These are phyloP conservation scores for Rhabditophanes sp. DNA, from an alignment of 2,888 invertebrate species.

Conservation along the genomic window DNA sequence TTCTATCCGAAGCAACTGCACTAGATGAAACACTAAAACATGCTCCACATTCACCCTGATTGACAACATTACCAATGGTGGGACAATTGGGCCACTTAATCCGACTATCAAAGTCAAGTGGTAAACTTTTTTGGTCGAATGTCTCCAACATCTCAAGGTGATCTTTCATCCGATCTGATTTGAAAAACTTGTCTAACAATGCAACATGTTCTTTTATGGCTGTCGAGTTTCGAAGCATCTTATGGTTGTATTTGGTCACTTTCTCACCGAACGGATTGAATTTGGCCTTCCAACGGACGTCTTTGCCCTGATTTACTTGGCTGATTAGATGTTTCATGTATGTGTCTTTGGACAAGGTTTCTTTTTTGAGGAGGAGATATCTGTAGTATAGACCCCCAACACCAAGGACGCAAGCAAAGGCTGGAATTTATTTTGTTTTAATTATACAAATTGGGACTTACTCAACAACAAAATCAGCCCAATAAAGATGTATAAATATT, in stretches of 20 bases:
- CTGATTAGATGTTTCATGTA: constrained; percentile 30
- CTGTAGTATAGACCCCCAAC: constrained; percentile 14
- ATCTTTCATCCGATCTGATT: constrained; percentile 29
- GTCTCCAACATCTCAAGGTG: constrained; percentile 20
- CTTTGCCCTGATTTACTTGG: constrained; percentile 28
- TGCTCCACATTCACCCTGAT: constrained; percentile 43
- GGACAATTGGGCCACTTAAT: constrained; percentile 39
- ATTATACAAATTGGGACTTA: not conserved
- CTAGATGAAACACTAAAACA: constrained; percentile 42
- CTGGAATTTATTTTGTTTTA: constrained; percentile 3
- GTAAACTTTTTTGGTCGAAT: constrained; percentile 12
- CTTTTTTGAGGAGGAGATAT: constrained; percentile 10
- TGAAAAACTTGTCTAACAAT: constrained; percentile 29
- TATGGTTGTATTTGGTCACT: constrained; percentile 15
- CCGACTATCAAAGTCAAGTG: constrained; percentile 35
- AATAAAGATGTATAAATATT: not conserved
- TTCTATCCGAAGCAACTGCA: constrained; percentile 38
- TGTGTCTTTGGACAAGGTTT: constrained; percentile 19
- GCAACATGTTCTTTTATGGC: constrained; percentile 36
- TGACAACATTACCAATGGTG: constrained; percentile 31
- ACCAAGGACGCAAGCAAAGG: constrained; percentile 6
- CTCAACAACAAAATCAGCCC: not conserved
- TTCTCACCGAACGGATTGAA: constrained; percentile 30
- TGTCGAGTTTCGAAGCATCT: constrained; percentile 32
- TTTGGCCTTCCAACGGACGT: constrained; percentile 37